Percentiles rank a stretch among this genome's conserved stretches.
Conservation (phyloP, 2,888 invertebrate genomes). For the Esperia sulphurella region DNA sequence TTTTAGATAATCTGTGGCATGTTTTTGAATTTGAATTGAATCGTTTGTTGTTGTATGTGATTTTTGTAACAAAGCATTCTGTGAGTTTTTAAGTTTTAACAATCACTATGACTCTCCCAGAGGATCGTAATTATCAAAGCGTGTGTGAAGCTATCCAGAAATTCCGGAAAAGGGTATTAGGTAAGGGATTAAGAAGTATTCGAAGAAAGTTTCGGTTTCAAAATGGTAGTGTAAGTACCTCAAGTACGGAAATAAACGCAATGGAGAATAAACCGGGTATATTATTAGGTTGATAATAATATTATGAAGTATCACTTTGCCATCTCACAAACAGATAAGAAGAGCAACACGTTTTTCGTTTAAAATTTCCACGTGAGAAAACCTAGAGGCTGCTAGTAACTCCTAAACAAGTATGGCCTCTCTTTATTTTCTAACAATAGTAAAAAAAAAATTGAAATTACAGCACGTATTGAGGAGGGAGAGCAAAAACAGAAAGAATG, state of each 20-base stretch:
- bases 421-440: not conserved
- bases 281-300: too few species aligned
- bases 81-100: not conserved
- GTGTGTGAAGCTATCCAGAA: slow-evolving; percentile 6
- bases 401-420: too few species aligned
- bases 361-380: too few species aligned
- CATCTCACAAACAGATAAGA: too few species aligned
- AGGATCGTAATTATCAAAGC: slow-evolving; percentile 9
- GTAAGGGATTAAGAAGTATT: too few species aligned
- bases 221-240: too few species aligned
- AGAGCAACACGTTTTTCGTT: too few species aligned
- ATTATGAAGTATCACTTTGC: too few species aligned
- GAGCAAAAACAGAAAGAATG: slow-evolving; percentile 47
- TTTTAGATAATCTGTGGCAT: not conserved
- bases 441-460: not conserved
- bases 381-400: not conserved
- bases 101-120: not conserved
- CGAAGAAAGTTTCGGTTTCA: too few species aligned
- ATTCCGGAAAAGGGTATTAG: slow-evolving; percentile 10
- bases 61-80: not conserved
- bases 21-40: not conserved
- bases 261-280: too few species aligned
- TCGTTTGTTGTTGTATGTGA: not conserved
- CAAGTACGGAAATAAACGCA: too few species aligned
- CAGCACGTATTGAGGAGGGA: slow-evolving; percentile 53